These are phyloP conservation scores for Magallana gigas DNA, from an alignment of 1,140 invertebrate species.

Conservation along the genomic window DNA sequence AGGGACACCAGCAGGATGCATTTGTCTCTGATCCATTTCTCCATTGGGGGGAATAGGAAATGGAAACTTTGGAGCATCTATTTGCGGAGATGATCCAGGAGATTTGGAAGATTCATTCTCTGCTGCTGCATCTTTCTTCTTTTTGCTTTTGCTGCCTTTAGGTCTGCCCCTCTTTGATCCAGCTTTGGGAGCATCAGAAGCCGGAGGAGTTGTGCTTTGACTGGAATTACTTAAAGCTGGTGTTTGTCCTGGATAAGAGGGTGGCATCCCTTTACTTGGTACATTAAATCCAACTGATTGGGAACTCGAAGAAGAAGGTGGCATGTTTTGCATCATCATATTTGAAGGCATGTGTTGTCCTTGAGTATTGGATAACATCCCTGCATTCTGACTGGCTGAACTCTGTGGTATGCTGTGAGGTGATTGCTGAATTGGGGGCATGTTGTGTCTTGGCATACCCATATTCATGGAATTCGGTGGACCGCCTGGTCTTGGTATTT, in stretches of 20 bases:
- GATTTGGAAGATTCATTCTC: constrained; percentile 2
- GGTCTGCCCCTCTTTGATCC: constrained; percentile 28
- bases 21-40: constrained; percentile 13
- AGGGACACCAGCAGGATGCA: constrained; percentile 17
- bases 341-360: constrained; percentile 18
- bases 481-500: constrained; percentile 2
- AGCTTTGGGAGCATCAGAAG: neutral
- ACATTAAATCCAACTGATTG: neutral
- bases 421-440: neutral
- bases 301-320: neutral
- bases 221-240: neutral
- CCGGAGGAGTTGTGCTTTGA: neutral
- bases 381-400: neutral
- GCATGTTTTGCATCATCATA: neutral
- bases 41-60: neutral
- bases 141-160: constrained; percentile 39
- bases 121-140: constrained; percentile 19
- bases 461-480: constrained; percentile 28
- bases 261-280: neutral
- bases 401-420: constrained; percentile 2
- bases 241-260: neutral
- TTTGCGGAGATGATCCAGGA: neutral
- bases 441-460: constrained; percentile 3
- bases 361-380: constrained; percentile 16
- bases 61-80: neutral